These are phyloP conservation scores for Diacarnus erythraeanus DNA, from an alignment of 37 sponge, comb jelly and placozoan genomes.

Conservation along the genomic window DNA sequence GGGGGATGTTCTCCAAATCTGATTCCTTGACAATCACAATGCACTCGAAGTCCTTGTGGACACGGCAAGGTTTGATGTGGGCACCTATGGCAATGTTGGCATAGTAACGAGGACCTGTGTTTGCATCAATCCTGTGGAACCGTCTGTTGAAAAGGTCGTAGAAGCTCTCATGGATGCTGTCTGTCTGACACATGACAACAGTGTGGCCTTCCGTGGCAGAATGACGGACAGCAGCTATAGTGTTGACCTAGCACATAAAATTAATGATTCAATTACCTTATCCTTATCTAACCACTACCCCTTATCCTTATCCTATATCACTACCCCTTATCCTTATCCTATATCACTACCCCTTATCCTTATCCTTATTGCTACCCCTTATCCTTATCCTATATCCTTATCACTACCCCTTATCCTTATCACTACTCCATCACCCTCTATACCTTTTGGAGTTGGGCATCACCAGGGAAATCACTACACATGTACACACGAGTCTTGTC, in stretches of 20 bases:
- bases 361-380: no score
- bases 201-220: slow-evolving; percentile 86
- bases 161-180: slow-evolving; percentile 90
- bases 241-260: slow-evolving; percentile 47
- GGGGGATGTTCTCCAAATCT: slow-evolving; percentile 45
- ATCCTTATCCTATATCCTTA: not conserved
- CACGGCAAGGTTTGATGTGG: slow-evolving; percentile 80
- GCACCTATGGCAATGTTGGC: slow-evolving; percentile 93
- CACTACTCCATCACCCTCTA: no score
- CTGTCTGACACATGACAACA: slow-evolving; percentile 82
- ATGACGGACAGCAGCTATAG: slow-evolving; percentile 84
- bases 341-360: not conserved
- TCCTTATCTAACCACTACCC: not conserved
- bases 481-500: slow-evolving; percentile 61
- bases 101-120: slow-evolving; percentile 66
- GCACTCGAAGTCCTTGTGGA: slow-evolving; percentile 84
- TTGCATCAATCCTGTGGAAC: slow-evolving; percentile 81
- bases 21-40: slow-evolving; percentile 76
- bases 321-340: not conserved
- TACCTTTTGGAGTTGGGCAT: slow-evolving; percentile 70
- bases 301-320: not conserved
- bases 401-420: not conserved
- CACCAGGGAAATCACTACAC: slow-evolving; percentile 88
- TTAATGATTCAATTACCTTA: not conserved
- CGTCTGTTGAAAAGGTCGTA: slow-evolving; percentile 91